These are phyloP conservation scores for Oceanites oceanicus DNA, from an alignment of 2,113 vertebrate genomes.

Conservation along the genomic window DNA sequence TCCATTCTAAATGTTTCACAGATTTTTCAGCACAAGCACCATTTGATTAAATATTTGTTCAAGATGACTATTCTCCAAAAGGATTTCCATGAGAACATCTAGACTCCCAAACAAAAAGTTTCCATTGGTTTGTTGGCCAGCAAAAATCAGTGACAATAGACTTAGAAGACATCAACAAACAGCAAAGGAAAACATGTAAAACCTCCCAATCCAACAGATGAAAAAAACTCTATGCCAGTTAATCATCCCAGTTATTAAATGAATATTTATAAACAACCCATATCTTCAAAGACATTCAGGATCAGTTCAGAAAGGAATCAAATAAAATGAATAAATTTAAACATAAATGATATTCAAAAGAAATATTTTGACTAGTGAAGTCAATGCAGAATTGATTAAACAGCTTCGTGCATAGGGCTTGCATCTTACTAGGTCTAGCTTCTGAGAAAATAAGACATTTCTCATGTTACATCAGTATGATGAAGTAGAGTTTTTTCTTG, in stretches of 20 bases:
- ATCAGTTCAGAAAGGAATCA: neutral
- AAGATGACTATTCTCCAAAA: neutral
- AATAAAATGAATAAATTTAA: neutral
- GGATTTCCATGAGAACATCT: neutral
- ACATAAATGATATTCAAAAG: neutral
- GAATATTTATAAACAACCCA: neutral
- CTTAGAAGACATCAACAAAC: neutral
- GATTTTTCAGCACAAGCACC: neutral
- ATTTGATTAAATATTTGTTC: neutral
- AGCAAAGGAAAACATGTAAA: neutral
- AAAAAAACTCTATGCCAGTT: neutral
- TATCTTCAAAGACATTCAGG: neutral
- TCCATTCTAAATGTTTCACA: neutral
- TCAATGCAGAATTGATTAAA: constrained; percentile 1
- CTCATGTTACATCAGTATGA: neutral
- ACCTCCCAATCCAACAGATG: neutral
- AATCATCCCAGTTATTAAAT: neutral
- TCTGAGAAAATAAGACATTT: neutral
- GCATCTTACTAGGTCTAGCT: neutral
- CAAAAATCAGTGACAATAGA: neutral
- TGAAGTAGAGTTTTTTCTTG: neutral
- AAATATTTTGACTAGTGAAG: neutral
- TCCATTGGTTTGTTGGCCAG: neutral
- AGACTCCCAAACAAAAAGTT: neutral
- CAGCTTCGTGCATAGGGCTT: neutral